phyloP scores from a whole-genome alignment of 2,888 invertebrate species.

The Agrochola lota region DNA sequence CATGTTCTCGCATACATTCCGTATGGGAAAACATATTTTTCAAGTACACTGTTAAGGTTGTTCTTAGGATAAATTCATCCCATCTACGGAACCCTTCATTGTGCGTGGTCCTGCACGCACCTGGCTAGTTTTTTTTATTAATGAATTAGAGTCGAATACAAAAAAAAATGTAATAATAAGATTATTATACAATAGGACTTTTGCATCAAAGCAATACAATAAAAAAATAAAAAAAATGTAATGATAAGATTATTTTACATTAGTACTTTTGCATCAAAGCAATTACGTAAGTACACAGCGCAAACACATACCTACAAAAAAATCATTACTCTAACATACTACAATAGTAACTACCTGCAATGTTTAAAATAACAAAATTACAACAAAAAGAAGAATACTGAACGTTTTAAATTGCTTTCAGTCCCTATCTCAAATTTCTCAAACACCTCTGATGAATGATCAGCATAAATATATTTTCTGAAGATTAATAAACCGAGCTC shows the following conservation, averaged over 20 bases:
- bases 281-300: not conserved
- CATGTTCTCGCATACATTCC: too few species aligned
- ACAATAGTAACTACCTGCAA: not conserved
- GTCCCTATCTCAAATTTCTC: not conserved
- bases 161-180: too few species aligned
- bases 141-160: too few species aligned
- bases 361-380: not conserved
- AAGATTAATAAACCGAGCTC: constrained; percentile 21
- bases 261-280: not conserved
- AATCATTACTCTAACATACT: not conserved
- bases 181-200: not conserved
- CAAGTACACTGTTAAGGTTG: too few species aligned
- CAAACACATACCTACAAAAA: not conserved
- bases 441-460: constrained; percentile 5
- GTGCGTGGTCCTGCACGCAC: too few species aligned
- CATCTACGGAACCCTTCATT: too few species aligned
- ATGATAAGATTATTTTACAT: too few species aligned
- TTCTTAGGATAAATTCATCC: too few species aligned
- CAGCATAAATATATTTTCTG: constrained; percentile 20
- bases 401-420: not conserved
- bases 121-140: too few species aligned
- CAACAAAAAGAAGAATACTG: not conserved
- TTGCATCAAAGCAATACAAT: too few species aligned
- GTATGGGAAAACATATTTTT: too few species aligned
- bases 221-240: too few species aligned